Evolutionary conservation across 2,888 invertebrate species (phyloP).

Genomic region (Neoitamus cyanurus): DNA sequence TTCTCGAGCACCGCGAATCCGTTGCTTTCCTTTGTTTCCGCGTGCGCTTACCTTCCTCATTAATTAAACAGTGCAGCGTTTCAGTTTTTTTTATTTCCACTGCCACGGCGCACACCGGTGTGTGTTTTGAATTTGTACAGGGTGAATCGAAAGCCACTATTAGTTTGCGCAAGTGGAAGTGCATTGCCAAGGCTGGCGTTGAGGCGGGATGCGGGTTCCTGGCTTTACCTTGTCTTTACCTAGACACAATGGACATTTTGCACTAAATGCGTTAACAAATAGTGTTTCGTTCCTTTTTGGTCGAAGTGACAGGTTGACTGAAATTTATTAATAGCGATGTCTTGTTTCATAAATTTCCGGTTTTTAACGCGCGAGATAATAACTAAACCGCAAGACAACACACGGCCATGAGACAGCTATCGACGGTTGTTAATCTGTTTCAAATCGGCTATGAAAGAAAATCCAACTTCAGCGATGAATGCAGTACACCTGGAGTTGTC

Average conservation of each 20-base stretch:
- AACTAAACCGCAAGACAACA: not conserved
- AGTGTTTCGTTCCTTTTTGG: not conserved
- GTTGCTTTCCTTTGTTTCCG: constrained; percentile 38
- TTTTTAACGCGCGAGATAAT: not conserved
- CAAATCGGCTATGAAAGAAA: not conserved
- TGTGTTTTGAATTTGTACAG: constrained; percentile 22
- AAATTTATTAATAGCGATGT: not conserved
- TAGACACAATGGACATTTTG: not conserved
- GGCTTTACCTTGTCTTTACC: not conserved
- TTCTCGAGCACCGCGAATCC: not conserved
- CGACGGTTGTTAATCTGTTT: not conserved
- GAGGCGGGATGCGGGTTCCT: not conserved
- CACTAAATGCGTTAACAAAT: not conserved
- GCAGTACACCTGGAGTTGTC: not conserved
- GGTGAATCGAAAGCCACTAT: not conserved
- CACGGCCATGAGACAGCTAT: not conserved
- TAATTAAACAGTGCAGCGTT: constrained; percentile 34
- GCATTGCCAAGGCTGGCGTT: constrained; percentile 30
- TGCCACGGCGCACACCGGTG: not conserved
- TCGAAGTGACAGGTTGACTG: not conserved
- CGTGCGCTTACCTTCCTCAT: constrained; percentile 31
- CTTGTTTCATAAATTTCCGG: not conserved
- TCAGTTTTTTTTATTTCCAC: not conserved
- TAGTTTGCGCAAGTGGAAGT: not conserved
- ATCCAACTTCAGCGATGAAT: not conserved